Evolutionary conservation across 1,140 invertebrate genomes (phyloP).

Genomic region (Rhopalosiphum padi): DNA sequence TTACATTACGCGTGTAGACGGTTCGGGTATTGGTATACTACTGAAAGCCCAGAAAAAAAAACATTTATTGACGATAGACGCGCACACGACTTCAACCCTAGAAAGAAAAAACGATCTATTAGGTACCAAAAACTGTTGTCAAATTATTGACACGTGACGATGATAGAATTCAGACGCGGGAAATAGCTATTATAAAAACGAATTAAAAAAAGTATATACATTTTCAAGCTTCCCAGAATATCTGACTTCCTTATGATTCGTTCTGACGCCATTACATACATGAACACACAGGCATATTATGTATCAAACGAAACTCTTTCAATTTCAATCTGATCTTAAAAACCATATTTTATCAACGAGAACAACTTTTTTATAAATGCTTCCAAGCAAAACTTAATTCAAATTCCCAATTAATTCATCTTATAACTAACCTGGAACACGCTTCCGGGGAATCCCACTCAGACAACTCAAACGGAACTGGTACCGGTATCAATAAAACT

Average conservation of each 20-base stretch:
- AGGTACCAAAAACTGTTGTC: neutral
- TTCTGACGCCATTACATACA: neutral
- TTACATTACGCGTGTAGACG: neutral
- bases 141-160: neutral
- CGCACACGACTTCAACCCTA: neutral
- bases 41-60: neutral
- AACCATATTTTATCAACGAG: neutral
- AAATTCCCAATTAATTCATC: neutral
- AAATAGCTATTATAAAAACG: neutral
- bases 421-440: neutral
- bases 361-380: neutral
- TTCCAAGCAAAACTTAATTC: neutral
- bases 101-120: neutral
- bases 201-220: neutral
- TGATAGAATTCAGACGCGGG: neutral
- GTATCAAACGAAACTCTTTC: neutral
- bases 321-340: neutral
- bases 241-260: neutral
- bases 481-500: neutral
- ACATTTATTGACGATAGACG: neutral
- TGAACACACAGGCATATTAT: neutral
- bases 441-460: neutral
- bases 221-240: neutral
- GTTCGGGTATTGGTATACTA: neutral
- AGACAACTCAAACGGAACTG: neutral